Conservation (phyloP, 2,888 invertebrate genomes). For the Nephrocerus scutellatus region DNA sequence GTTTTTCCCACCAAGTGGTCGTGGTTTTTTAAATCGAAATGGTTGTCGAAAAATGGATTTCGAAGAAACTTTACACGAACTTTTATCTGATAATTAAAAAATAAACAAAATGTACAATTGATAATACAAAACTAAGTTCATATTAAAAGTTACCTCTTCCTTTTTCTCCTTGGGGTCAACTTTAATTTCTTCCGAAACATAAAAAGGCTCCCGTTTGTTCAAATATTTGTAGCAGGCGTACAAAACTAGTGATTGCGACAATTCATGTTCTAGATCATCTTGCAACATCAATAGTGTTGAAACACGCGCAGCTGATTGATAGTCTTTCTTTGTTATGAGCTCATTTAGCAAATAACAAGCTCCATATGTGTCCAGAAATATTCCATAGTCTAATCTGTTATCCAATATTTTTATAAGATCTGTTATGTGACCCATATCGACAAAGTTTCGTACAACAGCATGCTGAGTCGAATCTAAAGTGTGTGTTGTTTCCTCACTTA, state of each 20-base stretch:
- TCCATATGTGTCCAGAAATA: slow-evolving; percentile 78
- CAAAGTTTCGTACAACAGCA: no score
- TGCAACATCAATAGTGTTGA: slow-evolving; percentile 79
- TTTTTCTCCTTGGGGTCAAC: slow-evolving; percentile 47
- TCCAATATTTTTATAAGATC: slow-evolving; percentile 66
- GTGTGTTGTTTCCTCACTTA: no score
- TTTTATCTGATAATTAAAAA: slow-evolving; percentile 50
- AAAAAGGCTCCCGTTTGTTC: slow-evolving; percentile 42
- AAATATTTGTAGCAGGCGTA: slow-evolving; percentile 71
- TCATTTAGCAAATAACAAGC: slow-evolving; percentile 75
- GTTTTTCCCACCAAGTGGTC: slow-evolving; percentile 75
- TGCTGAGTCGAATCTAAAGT: no score
- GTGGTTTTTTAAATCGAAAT: slow-evolving; percentile 75
- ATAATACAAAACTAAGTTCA: slow-evolving; percentile 20
- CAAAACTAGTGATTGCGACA: slow-evolving; percentile 61
- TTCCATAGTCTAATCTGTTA: slow-evolving; percentile 78
- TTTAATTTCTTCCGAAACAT: slow-evolving; percentile 29
- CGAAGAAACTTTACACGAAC: slow-evolving; percentile 71
- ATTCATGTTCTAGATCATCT: slow-evolving; percentile 71
- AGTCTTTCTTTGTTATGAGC: slow-evolving; percentile 63
- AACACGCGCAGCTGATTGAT: slow-evolving; percentile 65
- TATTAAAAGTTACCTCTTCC: slow-evolving; percentile 24
- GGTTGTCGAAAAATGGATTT: slow-evolving; percentile 81
- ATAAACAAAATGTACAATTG: slow-evolving; percentile 30
- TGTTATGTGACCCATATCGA: no score